Base-by-base conservation (phyloP, 1,140 invertebrate genomes). In the Aricia agestis region DNA sequence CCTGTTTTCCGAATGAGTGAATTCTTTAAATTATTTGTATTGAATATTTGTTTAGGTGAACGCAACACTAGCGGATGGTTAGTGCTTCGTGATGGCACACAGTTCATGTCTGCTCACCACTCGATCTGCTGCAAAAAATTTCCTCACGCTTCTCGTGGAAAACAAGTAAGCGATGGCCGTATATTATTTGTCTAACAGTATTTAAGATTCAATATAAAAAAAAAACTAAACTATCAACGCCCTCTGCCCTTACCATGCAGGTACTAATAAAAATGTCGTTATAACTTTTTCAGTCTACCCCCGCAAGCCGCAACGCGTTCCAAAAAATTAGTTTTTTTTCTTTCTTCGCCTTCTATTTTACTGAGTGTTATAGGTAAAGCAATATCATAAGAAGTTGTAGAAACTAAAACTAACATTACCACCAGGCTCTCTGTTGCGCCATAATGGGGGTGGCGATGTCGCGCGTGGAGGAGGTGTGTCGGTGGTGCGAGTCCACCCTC, bases 371-470 rank as follows among this genome's bases (percentile, higher is more conserved):
- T n/a, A n/a, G n/a, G n/a, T n/a, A n/a, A n/a, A n/a, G n/a, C n/a
- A n/a, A n/a, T n/a, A n/a, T n/a, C n/a, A n/a, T n/a, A n/a, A n/a
- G n/a, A n/a, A n/a, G n/a, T n/a, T n/a, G n/a, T n/a, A n/a, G n/a
- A n/a, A n/a, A n/a, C n/a, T n/a, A n/a, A n/a, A 17, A 59, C 15
- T 59, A n/a, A 15, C 58, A 59, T 17, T 59, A 6, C 36, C 36
- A 36, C 36, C 74, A 90, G 89, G 87, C 82, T 1, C 57, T 89
- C 6, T 77, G 86, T 0, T 86, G 85, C 31, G 72, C 79, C 0
- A 77, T 89, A 66, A 89, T 90, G 87, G 82, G 86, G 3, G 82
- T 87, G 17, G 89, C 87, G 1, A 87, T 86, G 86, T 89, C 86
- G 0, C 78, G 82, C 5, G 85, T 89, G 10, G 83, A 89, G 36